Evolutionary conservation across 2,888 invertebrate genomes (phyloP).

Genomic region (Acanthococcus lagerstroemiae): DNA sequence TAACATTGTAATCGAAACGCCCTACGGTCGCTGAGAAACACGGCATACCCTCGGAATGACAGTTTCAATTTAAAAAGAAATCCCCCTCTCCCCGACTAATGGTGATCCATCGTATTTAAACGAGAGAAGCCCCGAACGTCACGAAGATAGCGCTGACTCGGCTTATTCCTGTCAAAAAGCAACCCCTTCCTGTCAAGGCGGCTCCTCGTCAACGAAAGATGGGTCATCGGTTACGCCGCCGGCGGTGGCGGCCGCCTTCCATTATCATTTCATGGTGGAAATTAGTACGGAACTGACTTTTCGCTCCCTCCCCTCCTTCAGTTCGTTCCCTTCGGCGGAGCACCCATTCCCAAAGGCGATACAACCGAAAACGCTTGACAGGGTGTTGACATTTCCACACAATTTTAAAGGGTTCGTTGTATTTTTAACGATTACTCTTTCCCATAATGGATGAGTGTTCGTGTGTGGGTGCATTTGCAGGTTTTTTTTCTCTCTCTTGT

Average conservation of each 20-base stretch:
- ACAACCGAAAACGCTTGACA: constrained; percentile 19
- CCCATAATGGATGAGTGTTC: no score
- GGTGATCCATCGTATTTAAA: constrained; percentile 25
- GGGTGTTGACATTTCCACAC: constrained; percentile 17
- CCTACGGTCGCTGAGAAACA: no score
- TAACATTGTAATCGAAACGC: no score
- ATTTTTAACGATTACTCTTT: no score
- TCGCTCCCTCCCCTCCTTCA: neutral
- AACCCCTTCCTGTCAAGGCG: constrained; percentile 25
- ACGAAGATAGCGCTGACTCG: constrained; percentile 23
- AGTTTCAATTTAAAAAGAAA: constrained; percentile 25
- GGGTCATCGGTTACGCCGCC: constrained; percentile 20
- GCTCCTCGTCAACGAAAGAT: constrained; percentile 21
- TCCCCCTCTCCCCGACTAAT: constrained; percentile 15
- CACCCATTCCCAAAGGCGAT: constrained; percentile 9
- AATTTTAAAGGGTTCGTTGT: no score
- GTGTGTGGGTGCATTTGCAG: no score
- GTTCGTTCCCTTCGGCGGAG: constrained; percentile 10
- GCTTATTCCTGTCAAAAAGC: constrained; percentile 25
- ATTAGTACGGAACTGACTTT: constrained; percentile 10
- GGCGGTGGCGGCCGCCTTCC: constrained; percentile 5
- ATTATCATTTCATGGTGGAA: constrained; percentile 17
- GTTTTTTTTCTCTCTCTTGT: no score
- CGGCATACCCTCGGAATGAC: constrained; percentile 6
- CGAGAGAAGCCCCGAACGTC: constrained; percentile 19